Evolutionary conservation across 2,888 invertebrate species (phyloP), one percentile per base, ranked within the genome.

Genomic region (Mythimna albipuncta): DNA sequence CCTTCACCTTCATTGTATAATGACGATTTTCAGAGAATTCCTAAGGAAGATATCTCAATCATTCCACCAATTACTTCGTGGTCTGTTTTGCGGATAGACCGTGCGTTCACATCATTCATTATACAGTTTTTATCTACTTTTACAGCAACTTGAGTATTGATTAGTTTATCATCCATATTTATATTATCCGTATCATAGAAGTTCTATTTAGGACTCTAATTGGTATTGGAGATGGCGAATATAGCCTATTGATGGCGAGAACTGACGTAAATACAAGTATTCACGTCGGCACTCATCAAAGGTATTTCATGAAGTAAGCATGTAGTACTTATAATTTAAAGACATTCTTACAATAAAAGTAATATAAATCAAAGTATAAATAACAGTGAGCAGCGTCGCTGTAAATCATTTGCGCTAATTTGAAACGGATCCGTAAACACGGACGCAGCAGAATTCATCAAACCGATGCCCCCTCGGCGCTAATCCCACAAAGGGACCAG

Each of bases 401-500:
- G 90, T 95, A 95, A 94, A 95, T 95, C 94, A 94, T 88, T 88
- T 82, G 82, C 87, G 89, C 94, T 95, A 95, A 96, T 96, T 96
- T 93, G 95, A 93, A 94, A 93, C 95, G 95, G 95, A 93, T 91
- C 93, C 92, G 90, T 88, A 89, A 90, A 89, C 87, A 88, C 89
- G 86, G 88, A 88, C 84, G 84, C 86, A 81, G 86, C 91, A 88
- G 90, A 92, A 90, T 88, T 91, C 89, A 89, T 88, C 93, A 87
- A 90, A 89, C 88, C 87, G 41, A 69, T 81, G 87, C 85, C 87
- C 87, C 86, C 85, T 85, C 89, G 89, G 83, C 91, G 87, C 93
- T 95, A 94, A 95, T 95, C 95, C 90, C 91, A 93, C 91, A 95
- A 95, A 96, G 93, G 94, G 91, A 89, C 86, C 89, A 82, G 84